Evolutionary conservation across 2,888 invertebrate species (phyloP), one percentile per base, ranked within the genome.

Genomic region (Stenoptilia bipunctidactyla): DNA sequence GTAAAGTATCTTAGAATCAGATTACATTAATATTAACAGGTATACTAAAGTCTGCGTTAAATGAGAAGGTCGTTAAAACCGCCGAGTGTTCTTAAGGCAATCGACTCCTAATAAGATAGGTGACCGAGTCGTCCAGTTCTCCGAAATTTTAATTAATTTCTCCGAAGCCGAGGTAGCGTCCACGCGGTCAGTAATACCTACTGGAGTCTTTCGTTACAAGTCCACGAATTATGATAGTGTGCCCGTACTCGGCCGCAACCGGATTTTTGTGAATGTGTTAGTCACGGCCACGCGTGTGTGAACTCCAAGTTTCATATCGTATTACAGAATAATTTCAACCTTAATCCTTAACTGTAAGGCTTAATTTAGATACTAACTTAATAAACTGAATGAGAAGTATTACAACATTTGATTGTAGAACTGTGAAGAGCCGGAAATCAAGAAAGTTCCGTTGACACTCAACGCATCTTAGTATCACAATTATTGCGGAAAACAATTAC

Each of bases 111-210:
- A 68, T 66, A 63, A 63, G 66, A 73, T 71, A 68, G 67, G 56
- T 65, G 61, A 66, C 66, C 65, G 63, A 65, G 59, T 56, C 61
- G 54, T 55, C 54, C 54, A 45, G 51, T 77, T 79, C 76, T 67
- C 50, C 52, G 72, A 72, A 79, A 68, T 51, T 62, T 64, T 65
- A 68, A 68, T 73, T 71, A 70, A 67, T 71, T 77, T 79, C 79
- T 65, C 60, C 64, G 74, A 76, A 77, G 62, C 55, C 49, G 55
- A 58, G 60, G 20, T 57, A 54, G 48, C 56, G 55, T 60, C 60
- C 58, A 58, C 61, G 58, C 53, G 56, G 63, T 67, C 61, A 65
- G 58, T 65, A 56, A 54, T 41, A 48, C 51, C 62, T 66, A 65
- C 60, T 58, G 62, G 59, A 57, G 61, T 59, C 53, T 61, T 60